These are phyloP conservation scores for Lasioglossum morio DNA, from an alignment of 2,888 invertebrate species.

Conservation along the genomic window DNA sequence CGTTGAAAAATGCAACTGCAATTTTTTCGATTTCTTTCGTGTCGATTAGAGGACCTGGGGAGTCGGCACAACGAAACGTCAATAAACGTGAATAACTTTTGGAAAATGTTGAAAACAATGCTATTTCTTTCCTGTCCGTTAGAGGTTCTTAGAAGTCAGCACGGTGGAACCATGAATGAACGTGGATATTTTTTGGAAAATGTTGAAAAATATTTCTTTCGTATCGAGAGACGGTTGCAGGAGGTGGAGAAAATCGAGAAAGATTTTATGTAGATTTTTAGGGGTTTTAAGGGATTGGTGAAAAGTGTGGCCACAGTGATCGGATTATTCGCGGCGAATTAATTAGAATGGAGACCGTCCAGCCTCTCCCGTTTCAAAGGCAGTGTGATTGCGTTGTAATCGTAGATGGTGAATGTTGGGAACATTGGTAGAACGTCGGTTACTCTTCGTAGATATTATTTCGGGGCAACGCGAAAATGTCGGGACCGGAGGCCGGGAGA, in stretches of 20 bases:
- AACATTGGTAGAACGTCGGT: not conserved
- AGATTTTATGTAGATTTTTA: not conserved
- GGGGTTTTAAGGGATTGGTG: not conserved
- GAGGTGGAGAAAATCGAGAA: not conserved
- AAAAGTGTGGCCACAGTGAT: constrained; percentile 20
- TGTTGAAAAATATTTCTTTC: not conserved
- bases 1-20: no score
- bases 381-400: not conserved
- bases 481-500: not conserved
- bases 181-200: not conserved
- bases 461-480: not conserved
- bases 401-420: not conserved
- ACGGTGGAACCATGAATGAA: no score
- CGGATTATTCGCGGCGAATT: constrained; percentile 10
- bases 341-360: not conserved
- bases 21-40: no score
- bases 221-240: not conserved
- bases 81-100: no score
- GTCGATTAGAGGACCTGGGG: no score
- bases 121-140: no score
- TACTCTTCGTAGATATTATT: not conserved
- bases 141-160: no score
- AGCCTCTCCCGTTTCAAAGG: not conserved
- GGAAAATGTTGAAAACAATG: no score
- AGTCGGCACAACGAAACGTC: no score